Conservation (phyloP, 1,140 invertebrate species). For the Episyrphus balteatus region DNA sequence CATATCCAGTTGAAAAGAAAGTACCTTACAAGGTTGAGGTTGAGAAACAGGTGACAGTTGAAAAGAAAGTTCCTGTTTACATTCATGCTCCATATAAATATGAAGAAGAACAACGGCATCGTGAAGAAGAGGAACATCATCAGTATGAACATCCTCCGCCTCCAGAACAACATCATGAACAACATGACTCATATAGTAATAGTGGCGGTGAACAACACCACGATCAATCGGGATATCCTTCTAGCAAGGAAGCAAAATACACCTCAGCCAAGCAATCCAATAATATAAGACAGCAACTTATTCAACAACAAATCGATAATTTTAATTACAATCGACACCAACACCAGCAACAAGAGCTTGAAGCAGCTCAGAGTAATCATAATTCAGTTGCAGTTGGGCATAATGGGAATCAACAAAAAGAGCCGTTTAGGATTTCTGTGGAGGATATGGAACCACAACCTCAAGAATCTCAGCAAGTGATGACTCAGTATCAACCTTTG, state of each 20-base stretch:
- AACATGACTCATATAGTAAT: background rate
- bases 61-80: conserved; percentile 10
- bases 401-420: background rate
- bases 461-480: conserved; percentile 12
- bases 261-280: background rate
- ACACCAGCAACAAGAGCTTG: background rate
- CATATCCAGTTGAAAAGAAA: conserved; percentile 42
- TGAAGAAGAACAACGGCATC: background rate
- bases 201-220: background rate
- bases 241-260: background rate
- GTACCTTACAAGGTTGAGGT: conserved; percentile 43
- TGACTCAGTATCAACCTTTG: conserved; percentile 10
- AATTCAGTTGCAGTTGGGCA: conserved; percentile 4
- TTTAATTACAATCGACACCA: background rate
- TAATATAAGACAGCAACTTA: background rate
- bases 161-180: background rate
- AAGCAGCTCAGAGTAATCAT: background rate
- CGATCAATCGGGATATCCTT: background rate
- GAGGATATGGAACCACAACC: conserved; percentile 7
- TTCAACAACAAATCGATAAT: no score
- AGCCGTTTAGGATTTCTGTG: background rate
- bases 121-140: background rate
- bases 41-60: conserved; percentile 39
- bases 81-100: conserved; percentile 12
- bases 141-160: background rate